These are phyloP conservation scores for Ramphastos sulfuratus DNA, from an alignment of 2,113 vertebrate genomes.

Conservation along the genomic window DNA sequence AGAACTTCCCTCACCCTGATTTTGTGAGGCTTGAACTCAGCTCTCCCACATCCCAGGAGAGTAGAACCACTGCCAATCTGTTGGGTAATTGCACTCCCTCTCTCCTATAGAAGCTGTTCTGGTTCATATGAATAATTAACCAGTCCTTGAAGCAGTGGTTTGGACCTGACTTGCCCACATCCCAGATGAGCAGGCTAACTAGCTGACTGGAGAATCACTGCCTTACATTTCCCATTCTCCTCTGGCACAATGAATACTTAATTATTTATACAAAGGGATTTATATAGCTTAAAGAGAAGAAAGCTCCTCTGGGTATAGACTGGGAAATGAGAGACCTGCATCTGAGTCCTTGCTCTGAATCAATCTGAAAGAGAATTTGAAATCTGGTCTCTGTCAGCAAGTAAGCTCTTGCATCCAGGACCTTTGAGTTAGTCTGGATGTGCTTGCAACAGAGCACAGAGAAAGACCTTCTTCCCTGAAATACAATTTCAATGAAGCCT, in stretches of 20 bases:
- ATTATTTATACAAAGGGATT: conserved; percentile 47
- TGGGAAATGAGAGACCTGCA: background rate
- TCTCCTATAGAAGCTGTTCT: background rate
- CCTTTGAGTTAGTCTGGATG: background rate
- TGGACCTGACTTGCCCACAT: background rate
- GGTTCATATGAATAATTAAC: conserved; percentile 57
- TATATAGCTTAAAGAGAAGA: background rate
- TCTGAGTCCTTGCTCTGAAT: background rate
- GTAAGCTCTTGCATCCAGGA: background rate
- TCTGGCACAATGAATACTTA: conserved; percentile 1
- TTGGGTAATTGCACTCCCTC: conserved; percentile 13
- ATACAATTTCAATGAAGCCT: background rate
- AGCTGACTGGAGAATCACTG: background rate
- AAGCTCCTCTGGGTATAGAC: conserved; percentile 3
- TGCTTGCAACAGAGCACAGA: background rate
- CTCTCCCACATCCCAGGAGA: background rate
- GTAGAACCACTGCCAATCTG: background rate
- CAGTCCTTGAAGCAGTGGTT: background rate
- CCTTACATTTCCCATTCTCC: background rate
- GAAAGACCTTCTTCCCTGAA: background rate
- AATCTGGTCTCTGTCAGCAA: background rate
- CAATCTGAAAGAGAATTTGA: background rate
- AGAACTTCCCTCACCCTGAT: background rate
- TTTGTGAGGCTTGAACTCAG: background rate
- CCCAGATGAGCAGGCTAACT: conserved; percentile 9